phyloP scores from a whole-genome alignment of 2,113 vertebrate genomes.

The Menura novaehollandiae region DNA sequence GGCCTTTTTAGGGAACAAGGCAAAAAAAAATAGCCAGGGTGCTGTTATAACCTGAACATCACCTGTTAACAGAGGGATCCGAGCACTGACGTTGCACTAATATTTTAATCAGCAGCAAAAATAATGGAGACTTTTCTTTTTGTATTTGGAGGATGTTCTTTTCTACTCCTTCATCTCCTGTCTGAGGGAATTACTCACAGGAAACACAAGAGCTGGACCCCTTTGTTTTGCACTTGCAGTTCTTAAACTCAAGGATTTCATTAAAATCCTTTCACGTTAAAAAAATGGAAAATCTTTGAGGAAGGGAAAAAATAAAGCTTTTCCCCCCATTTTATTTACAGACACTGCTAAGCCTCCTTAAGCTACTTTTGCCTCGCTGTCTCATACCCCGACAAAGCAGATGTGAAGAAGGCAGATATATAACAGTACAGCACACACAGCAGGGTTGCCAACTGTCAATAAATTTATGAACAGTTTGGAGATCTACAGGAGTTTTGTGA shows the following conservation, averaged over 20 bases:
- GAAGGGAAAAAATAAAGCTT: not conserved
- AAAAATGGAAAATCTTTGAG: not conserved
- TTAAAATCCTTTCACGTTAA: not conserved
- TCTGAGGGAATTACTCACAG: not conserved
- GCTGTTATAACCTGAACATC: not conserved
- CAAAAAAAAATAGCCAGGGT: not conserved
- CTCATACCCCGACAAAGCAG: slow-evolving; percentile 23
- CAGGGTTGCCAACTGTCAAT: slow-evolving; percentile 57
- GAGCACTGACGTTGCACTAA: not conserved
- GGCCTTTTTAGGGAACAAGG: not conserved
- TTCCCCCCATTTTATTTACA: slow-evolving; percentile 12
- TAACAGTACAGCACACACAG: slow-evolving; percentile 32
- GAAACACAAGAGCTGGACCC: not conserved
- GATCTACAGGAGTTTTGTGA: slow-evolving; percentile 52
- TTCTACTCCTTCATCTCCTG: not conserved
- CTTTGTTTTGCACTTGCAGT: slow-evolving; percentile 8
- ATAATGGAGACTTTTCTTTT: not conserved
- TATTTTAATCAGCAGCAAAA: not conserved
- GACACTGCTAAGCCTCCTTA: slow-evolving; percentile 27
- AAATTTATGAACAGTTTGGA: slow-evolving; percentile 60
- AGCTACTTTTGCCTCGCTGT: slow-evolving; percentile 16
- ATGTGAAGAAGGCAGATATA: slow-evolving; percentile 21
- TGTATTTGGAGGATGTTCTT: not conserved
- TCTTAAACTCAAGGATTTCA: slow-evolving; percentile 10
- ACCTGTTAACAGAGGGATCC: not conserved